Evolutionary conservation across 2,888 invertebrate genomes (phyloP).

Genomic region (Chironomus tentans): DNA sequence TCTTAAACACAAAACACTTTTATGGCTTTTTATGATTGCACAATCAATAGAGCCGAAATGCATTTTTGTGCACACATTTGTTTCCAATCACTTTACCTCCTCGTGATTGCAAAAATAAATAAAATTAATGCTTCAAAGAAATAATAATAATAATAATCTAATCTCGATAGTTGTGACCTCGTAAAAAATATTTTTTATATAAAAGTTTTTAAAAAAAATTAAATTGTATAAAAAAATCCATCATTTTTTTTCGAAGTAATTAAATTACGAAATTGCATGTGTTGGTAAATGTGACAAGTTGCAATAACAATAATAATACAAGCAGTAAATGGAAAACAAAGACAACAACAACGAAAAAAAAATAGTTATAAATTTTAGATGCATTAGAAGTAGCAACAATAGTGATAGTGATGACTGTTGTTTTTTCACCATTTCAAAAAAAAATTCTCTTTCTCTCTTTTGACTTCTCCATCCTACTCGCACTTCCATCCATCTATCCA

Average conservation of each 20-base stretch:
- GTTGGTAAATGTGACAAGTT: conserved; percentile 25
- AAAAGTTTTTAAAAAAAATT: background rate
- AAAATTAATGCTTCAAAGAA: background rate
- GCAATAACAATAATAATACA: background rate
- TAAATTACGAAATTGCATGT: conserved; percentile 16
- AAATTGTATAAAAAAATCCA: background rate
- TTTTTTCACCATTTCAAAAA: background rate
- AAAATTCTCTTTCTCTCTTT: background rate
- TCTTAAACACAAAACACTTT: too few species aligned
- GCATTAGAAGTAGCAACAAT: conserved; percentile 6
- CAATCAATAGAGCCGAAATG: too few species aligned
- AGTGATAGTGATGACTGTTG: background rate
- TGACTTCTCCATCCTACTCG: background rate
- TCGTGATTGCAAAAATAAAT: too few species aligned
- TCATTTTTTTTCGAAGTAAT: conserved; percentile 13
- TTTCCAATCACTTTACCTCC: too few species aligned
- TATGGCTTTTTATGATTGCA: too few species aligned
- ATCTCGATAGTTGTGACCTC: background rate
- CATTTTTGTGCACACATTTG: too few species aligned
- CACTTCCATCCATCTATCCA: background rate
- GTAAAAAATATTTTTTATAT: background rate
- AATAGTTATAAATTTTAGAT: background rate
- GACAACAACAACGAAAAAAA: too few species aligned
- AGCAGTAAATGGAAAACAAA: too few species aligned
- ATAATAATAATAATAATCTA: background rate